phyloP scores from a whole-genome alignment of 2,797 vertebrate genomes.

The Hemitrygon akajei region DNA sequence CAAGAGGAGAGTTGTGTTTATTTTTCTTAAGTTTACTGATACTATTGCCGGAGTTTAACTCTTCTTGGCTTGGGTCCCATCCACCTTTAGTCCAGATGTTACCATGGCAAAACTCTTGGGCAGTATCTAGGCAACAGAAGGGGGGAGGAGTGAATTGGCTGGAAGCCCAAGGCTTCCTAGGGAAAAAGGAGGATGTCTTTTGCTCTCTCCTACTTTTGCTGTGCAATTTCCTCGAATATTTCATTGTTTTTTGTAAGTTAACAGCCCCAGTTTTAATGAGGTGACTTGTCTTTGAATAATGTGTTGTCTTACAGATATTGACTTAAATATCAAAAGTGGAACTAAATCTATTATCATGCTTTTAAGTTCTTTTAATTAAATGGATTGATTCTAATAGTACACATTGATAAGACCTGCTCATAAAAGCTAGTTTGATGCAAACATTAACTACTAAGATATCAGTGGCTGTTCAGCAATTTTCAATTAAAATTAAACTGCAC shows the following conservation, averaged over 20 bases:
- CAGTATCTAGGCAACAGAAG: conserved; percentile 66
- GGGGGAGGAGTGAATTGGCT: conserved; percentile 56
- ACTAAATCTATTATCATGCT: conserved; percentile 66
- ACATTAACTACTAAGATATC: conserved; percentile 3
- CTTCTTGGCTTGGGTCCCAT: conserved; percentile 62
- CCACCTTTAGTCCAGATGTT: conserved; percentile 80
- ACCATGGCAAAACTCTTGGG: conserved; percentile 63
- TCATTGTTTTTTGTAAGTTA: conserved; percentile 61
- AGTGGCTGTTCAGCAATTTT: not conserved
- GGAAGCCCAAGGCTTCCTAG: conserved; percentile 43
- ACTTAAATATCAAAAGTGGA: conserved; percentile 52
- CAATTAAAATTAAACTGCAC: not conserved
- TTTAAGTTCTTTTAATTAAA: conserved; percentile 48
- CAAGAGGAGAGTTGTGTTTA: conserved; percentile 47
- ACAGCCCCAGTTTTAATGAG: conserved; percentile 52
- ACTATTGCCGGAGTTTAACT: conserved; percentile 60
- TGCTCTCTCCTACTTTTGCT: conserved; percentile 46
- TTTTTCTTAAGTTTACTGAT: conserved; percentile 68
- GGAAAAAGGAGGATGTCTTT: conserved; percentile 52
- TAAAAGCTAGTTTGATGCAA: not conserved
- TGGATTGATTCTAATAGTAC: conserved; percentile 47
- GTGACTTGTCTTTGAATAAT: conserved; percentile 52
- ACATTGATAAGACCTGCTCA: conserved; percentile 1
- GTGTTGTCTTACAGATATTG: conserved; percentile 45
- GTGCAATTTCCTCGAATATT: conserved; percentile 52